Conservation (phyloP, 2,888 invertebrate species). For the Patella ulyssiponensis region DNA sequence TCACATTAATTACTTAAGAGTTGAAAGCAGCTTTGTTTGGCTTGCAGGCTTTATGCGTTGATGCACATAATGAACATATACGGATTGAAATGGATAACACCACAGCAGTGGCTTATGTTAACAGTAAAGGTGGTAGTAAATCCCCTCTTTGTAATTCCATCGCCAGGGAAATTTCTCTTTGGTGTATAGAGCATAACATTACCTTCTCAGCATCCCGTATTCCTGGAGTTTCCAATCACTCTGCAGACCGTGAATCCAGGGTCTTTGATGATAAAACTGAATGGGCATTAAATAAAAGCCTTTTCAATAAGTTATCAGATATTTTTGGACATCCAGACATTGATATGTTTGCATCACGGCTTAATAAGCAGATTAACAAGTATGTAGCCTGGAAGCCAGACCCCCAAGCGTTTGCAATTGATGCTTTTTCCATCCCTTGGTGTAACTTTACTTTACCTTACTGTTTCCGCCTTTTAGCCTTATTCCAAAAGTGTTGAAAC, state of each 20-base stretch:
- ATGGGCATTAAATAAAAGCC: conserved; percentile 16
- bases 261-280: conserved; percentile 18
- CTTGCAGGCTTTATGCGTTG: conserved; percentile 9
- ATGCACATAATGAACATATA: conserved; percentile 8
- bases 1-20: conserved; percentile 23
- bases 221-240: conserved; percentile 2
- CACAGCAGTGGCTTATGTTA: conserved; percentile 24
- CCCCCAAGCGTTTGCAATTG: conserved; percentile 24
- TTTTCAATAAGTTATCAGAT: background rate
- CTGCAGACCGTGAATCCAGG: conserved; percentile 13
- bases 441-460: conserved; percentile 16
- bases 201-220: conserved; percentile 9
- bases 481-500: conserved; percentile 21
- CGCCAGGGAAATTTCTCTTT: conserved; percentile 12
- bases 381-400: conserved; percentile 15
- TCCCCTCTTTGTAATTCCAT: conserved; percentile 18
- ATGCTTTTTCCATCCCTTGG: conserved; percentile 27
- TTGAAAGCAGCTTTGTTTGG: conserved; percentile 23
- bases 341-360: background rate
- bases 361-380: background rate
- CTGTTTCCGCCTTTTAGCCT: conserved; percentile 30
- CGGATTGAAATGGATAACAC: conserved; percentile 15
- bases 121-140: conserved; percentile 18
- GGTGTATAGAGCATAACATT: conserved; percentile 16
- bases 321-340: background rate